Base-by-base conservation (phyloP, 2,113 vertebrate species). In the Pongo pygmaeus region DNA sequence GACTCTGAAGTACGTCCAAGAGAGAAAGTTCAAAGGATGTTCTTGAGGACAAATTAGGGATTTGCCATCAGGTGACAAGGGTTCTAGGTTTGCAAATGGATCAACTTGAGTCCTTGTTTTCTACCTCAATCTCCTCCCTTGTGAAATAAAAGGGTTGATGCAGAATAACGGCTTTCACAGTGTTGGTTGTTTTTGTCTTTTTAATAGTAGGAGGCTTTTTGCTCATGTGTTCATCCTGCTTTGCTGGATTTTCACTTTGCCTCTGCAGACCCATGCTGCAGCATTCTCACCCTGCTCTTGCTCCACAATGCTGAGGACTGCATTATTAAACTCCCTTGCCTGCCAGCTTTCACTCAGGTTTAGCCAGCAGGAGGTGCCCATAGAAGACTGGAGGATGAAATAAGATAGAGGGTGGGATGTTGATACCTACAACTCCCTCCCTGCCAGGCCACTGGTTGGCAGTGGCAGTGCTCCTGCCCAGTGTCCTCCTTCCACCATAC, bases 1-100 rank as follows among this genome's bases (percentile, higher is more conserved):
- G 94, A 74, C 84, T 57, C n/a, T 72, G 64, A 88, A 69, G 96
- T 55, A 23, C 6, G 81, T 91, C 86, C 4, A 2, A 1, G 3
- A 30, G 93, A 94, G 93, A 97, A 98, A 96, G 91, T 96, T 94
- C 95, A 96, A 84, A 97, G 89, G 87, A 70, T 96, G 18, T 86
- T 87, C 94, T 80, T 93, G 70, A 43, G 75, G 98, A 95, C 38
- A 94, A 97, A 97, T 57, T 55, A 87, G 75, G 25, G 52, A 59
- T 59, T 77, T 23, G 70, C n/a, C 35, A 1, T 48, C 61, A 25
- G 22, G 30, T 23, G 20, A 30, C 40, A n/a, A 17, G 30, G 18
- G n/a, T 40, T 83, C 57, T 48, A 81, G 72, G 3, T 89, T 22
- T 86, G 87, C 43, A n/a, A 7, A 30, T 6, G 14, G 72, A 72